These are phyloP conservation scores for Glyphotaelius pellucidus DNA, from an alignment of 2,888 invertebrate genomes.

Conservation along the genomic window DNA sequence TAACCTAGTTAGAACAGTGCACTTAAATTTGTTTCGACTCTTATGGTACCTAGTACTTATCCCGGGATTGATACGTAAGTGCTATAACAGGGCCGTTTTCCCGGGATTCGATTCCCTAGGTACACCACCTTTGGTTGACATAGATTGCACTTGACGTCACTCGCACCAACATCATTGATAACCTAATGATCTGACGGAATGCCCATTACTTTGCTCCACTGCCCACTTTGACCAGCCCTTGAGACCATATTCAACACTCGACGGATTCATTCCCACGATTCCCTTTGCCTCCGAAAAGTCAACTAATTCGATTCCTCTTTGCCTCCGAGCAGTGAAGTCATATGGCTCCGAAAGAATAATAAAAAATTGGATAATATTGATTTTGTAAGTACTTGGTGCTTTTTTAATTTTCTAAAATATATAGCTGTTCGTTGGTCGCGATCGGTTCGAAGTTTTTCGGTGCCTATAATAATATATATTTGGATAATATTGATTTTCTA, in stretches of 20 bases:
- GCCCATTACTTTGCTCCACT: conserved; percentile 9
- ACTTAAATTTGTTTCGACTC: too few relatives aligned
- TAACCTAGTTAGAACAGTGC: not conserved
- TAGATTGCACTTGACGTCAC: conserved; percentile 22
- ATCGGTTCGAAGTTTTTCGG: not conserved
- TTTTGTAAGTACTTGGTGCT: not conserved
- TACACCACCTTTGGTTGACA: not conserved
- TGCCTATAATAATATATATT: not conserved
- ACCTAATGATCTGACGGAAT: conserved; percentile 41
- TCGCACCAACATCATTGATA: conserved; percentile 20
- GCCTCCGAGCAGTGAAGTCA: not conserved
- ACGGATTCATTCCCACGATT: not conserved
- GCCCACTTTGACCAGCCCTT: not conserved
- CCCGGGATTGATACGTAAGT: not conserved
- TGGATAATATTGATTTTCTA: not conserved
- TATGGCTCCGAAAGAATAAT: not conserved
- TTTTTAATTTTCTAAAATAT: not conserved
- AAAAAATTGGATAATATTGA: not conserved
- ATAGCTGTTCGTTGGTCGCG: not conserved
- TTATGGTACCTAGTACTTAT: not conserved
- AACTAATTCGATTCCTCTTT: not conserved
- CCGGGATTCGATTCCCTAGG: not conserved
- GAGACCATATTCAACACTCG: not conserved
- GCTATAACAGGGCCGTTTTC: not conserved
- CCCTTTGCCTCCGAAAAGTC: not conserved